Conservation (phyloP, 2,113 vertebrate genomes). For the Brachyhypopomus occidentalis region DNA sequence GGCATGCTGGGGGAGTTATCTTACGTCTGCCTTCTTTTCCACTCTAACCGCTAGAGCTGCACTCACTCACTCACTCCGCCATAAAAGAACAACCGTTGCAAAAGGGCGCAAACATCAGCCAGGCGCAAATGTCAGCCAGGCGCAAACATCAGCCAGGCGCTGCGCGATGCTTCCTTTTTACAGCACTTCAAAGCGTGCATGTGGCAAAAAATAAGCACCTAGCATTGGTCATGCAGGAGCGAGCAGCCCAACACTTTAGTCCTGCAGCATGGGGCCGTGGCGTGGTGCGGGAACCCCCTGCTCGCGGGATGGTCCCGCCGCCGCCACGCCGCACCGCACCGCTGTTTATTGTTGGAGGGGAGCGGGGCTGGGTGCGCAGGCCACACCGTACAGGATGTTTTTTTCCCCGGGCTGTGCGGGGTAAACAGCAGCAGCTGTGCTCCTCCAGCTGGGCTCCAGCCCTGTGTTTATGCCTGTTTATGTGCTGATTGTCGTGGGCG, state of each 20-base stretch:
- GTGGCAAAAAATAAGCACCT: constrained; percentile 1
- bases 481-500: constrained; percentile 62
- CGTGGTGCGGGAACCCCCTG: constrained; percentile 59
- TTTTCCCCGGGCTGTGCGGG: constrained; percentile 72
- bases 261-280: constrained; percentile 5
- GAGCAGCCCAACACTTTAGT: constrained; percentile 10
- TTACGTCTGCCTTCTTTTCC: neutral
- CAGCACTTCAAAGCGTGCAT: constrained; percentile 5
- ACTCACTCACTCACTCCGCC: neutral
- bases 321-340: constrained; percentile 65
- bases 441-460: constrained; percentile 75
- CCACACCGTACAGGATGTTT: constrained; percentile 80
- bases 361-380: constrained; percentile 72
- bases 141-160: neutral
- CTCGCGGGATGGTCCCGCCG: constrained; percentile 70
- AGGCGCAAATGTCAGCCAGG: too few relatives aligned
- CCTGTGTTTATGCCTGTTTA: constrained; percentile 68
- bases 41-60: neutral
- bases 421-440: constrained; percentile 84
- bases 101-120: neutral
- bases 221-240: neutral
- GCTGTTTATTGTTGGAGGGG: constrained; percentile 79
- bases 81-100: neutral
- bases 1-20: neutral
- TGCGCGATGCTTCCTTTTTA: neutral